A percentile compares a stretch with the other conserved stretches of the same genome.
Evolutionary conservation across 2,888 invertebrate species (phyloP).

Genomic region (Drymonia ruficornis): DNA sequence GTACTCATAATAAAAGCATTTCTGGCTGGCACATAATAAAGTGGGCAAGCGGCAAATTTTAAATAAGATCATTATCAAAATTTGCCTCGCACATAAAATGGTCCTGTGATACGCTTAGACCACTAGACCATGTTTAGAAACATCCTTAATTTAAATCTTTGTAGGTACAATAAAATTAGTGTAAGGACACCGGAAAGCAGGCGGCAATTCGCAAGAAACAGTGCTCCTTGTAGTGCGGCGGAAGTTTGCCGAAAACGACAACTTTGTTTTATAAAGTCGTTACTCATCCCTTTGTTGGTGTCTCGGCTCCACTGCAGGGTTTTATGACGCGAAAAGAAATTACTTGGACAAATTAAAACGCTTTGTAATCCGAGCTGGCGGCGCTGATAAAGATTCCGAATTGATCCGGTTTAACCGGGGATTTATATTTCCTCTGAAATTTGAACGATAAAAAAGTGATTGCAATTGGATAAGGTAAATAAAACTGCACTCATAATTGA

Average conservation of each 20-base stretch:
- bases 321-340: slow-evolving; percentile 72
- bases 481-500: too few relatives aligned
- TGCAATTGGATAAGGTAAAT: too few relatives aligned
- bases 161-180: background rate
- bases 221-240: slow-evolving; percentile 62
- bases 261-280: slow-evolving; percentile 80
- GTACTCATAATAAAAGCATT: too few relatives aligned
- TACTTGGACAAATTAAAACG: slow-evolving; percentile 67
- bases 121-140: too few relatives aligned
- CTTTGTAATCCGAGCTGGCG: slow-evolving; percentile 52
- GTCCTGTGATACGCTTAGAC: too few relatives aligned
- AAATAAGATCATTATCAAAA: too few relatives aligned
- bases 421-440: background rate
- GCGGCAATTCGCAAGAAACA: slow-evolving; percentile 73
- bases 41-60: too few relatives aligned
- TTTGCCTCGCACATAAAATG: too few relatives aligned
- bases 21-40: too few relatives aligned
- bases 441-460: background rate
- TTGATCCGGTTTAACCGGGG: slow-evolving; percentile 7
- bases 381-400: slow-evolving; percentile 20
- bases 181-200: slow-evolving; percentile 49
- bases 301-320: slow-evolving; percentile 70
- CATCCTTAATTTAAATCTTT: too few relatives aligned
- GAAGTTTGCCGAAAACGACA: slow-evolving; percentile 72
- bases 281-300: slow-evolving; percentile 81